A percentile compares a stretch with the other conserved stretches of the same genome.
phyloP scores from a whole-genome alignment of 2,888 invertebrate species.

The Pterostichus madidus region DNA sequence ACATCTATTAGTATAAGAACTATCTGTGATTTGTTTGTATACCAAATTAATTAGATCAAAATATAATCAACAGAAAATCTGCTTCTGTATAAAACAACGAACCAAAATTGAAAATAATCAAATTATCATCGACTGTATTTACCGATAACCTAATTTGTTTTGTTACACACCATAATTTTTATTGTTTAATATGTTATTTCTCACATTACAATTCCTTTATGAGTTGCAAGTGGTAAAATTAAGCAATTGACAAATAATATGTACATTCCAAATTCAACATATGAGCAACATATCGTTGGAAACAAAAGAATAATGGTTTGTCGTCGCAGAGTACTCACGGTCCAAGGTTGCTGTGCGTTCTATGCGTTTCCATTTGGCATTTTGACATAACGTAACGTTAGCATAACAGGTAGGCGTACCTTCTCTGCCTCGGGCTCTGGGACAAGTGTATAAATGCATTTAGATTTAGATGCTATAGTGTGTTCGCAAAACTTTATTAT shows the following conservation, averaged over 20 bases:
- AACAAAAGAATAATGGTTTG: conserved; percentile 38
- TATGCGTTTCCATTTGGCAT: conserved; percentile 46
- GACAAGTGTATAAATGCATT: conserved; percentile 30
- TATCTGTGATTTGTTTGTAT: too few relatives aligned
- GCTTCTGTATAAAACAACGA: too few relatives aligned
- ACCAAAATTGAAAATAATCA: background rate
- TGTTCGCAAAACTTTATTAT: background rate
- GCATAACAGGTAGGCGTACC: conserved; percentile 39
- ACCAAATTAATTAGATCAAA: too few relatives aligned
- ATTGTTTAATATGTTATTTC: background rate
- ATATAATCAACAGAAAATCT: too few relatives aligned
- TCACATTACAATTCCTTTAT: too few relatives aligned
- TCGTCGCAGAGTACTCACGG: conserved; percentile 23
- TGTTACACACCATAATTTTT: background rate
- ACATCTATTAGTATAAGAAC: too few relatives aligned
- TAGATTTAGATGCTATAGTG: conserved; percentile 16
- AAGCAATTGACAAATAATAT: background rate
- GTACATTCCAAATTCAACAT: too few relatives aligned
- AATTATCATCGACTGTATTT: too few relatives aligned
- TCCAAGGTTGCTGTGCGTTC: conserved; percentile 43
- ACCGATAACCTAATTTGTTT: too few relatives aligned
- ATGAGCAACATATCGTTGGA: background rate
- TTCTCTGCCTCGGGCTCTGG: conserved; percentile 43
- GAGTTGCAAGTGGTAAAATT: background rate
- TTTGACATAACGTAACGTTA: conserved; percentile 46